Percentiles rank a stretch among this genome's conserved stretches.
Conservation (phyloP, 2,797 vertebrate species). For the Lepus townsendii region DNA sequence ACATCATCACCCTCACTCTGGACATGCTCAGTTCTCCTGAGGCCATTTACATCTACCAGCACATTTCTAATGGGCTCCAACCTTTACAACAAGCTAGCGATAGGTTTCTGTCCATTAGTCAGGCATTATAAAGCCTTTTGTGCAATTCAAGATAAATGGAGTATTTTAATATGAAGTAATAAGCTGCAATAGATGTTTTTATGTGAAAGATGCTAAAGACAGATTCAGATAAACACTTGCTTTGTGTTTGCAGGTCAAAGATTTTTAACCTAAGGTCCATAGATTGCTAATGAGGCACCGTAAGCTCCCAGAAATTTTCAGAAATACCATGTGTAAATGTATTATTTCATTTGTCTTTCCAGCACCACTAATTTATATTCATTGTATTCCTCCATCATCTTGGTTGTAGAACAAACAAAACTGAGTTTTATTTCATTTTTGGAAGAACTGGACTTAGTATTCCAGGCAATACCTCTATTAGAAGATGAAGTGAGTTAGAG, state of each 20-base stretch:
- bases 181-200: conserved; percentile 40
- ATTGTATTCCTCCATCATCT: not conserved
- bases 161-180: conserved; percentile 54
- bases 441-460: not conserved
- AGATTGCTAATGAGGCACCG: not conserved
- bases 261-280: not conserved
- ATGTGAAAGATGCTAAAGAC: conserved; percentile 41
- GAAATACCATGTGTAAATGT: not conserved
- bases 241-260: not conserved
- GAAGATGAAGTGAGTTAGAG: not conserved
- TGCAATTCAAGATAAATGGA: not conserved
- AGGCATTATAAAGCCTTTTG: conserved; percentile 46
- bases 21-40: not conserved
- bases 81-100: not conserved
- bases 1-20: not conserved
- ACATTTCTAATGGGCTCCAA: not conserved
- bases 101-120: conserved; percentile 64
- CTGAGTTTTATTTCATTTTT: not conserved
- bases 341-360: not conserved
- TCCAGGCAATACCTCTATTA: not conserved
- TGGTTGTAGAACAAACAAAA: not conserved
- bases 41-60: not conserved
- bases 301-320: not conserved
- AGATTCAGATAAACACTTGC: not conserved
- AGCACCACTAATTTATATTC: conserved; percentile 16